Conservation (phyloP, 2,888 invertebrate species). For the Thysanoteuthis rhombus region DNA sequence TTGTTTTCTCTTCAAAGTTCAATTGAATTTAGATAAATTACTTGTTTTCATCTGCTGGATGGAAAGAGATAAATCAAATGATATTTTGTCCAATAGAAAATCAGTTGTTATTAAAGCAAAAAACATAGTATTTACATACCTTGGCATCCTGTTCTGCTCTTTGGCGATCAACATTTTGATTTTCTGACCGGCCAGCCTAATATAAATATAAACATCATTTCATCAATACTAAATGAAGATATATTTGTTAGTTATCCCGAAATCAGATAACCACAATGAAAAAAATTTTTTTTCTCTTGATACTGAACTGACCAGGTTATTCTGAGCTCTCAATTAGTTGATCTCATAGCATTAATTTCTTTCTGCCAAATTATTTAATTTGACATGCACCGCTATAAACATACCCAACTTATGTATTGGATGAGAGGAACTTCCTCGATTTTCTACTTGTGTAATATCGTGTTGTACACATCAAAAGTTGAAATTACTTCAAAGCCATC, state of each 20-base stretch:
- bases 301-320: no score
- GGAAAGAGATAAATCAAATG: neutral
- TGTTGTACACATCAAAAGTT: no score
- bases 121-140: constrained; percentile 33
- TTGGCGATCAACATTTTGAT: constrained; percentile 67
- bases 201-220: neutral
- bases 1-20: neutral
- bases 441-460: no score
- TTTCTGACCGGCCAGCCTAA: constrained; percentile 72
- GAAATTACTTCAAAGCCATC: no score
- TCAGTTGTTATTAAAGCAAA: neutral
- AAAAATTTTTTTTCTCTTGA: neutral
- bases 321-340: no score
- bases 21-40: neutral
- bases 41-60: neutral
- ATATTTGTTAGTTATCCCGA: neutral
- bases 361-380: no score
- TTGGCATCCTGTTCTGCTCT: constrained; percentile 66
- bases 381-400: no score
- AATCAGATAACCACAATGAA: neutral
- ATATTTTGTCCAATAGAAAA: neutral
- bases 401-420: no score
- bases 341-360: no score
- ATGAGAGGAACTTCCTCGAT: no score
- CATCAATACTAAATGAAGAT: neutral